These are phyloP conservation scores for Oeneis ivallda DNA, from an alignment of 2,888 invertebrate genomes.

Conservation along the genomic window DNA sequence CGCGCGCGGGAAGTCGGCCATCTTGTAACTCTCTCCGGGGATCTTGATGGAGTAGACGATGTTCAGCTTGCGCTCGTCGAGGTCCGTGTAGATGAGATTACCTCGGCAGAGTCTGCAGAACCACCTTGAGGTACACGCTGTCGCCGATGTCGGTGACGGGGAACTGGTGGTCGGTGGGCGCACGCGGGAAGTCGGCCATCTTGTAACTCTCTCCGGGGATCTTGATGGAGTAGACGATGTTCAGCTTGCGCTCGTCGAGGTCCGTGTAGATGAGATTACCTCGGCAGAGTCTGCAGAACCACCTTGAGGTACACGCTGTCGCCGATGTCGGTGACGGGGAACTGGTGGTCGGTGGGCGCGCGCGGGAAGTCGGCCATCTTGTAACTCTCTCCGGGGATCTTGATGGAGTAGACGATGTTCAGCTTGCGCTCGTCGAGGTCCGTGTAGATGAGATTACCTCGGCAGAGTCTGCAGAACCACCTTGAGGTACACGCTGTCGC, in stretches of 20 bases:
- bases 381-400: slow-evolving; percentile 84
- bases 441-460: slow-evolving; percentile 71
- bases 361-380: slow-evolving; percentile 78
- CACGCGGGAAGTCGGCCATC: slow-evolving; percentile 77
- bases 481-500: slow-evolving; percentile 83
- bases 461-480: slow-evolving; percentile 86
- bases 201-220: slow-evolving; percentile 84
- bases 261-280: slow-evolving; percentile 70
- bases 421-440: slow-evolving; percentile 64
- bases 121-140: slow-evolving; percentile 82
- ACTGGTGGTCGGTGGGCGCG: slow-evolving; percentile 85
- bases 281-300: slow-evolving; percentile 86
- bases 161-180: slow-evolving; percentile 86
- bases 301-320: slow-evolving; percentile 83
- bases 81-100: slow-evolving; percentile 55
- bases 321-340: slow-evolving; percentile 86
- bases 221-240: slow-evolving; percentile 85
- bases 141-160: slow-evolving; percentile 86
- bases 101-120: slow-evolving; percentile 87
- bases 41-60: slow-evolving; percentile 86
- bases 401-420: slow-evolving; percentile 85
- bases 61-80: slow-evolving; percentile 69
- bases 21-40: slow-evolving; percentile 83
- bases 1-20: slow-evolving; percentile 77
- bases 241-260: slow-evolving; percentile 66